phyloP scores from a whole-genome alignment of 2,113 vertebrate species.

The Antechinus flavipes region DNA sequence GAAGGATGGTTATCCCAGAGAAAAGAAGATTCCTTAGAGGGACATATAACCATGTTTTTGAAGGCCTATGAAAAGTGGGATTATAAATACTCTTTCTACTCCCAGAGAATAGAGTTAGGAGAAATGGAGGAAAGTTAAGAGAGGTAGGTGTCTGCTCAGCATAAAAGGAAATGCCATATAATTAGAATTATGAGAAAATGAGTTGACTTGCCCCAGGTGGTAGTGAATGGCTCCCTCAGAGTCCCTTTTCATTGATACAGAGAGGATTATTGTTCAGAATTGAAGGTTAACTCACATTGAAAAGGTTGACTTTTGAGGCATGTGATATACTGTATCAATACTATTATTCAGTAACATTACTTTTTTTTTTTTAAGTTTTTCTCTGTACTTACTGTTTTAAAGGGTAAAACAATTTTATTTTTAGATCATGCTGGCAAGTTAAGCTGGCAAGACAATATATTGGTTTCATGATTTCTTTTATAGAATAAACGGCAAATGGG shows the following conservation, averaged over 20 bases:
- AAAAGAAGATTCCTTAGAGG: background rate
- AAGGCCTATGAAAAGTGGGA: background rate
- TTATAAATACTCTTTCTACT: background rate
- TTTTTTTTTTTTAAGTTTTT: background rate
- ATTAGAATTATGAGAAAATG: background rate
- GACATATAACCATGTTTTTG: no score
- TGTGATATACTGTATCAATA: background rate
- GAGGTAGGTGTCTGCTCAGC: background rate
- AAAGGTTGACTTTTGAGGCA: background rate
- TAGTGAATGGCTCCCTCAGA: background rate
- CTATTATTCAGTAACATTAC: background rate
- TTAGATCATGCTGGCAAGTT: background rate
- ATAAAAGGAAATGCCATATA: background rate
- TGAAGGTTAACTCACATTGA: background rate
- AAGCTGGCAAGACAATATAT: background rate
- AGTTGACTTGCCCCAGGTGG: background rate
- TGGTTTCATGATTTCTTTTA: slow-evolving; percentile 37
- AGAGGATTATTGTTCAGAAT: background rate
- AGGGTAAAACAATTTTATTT: background rate
- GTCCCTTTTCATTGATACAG: background rate
- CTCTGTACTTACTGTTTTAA: slow-evolving; percentile 13
- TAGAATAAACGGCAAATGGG: slow-evolving; percentile 33
- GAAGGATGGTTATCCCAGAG: background rate
- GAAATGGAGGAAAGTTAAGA: background rate
- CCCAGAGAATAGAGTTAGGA: background rate